These are phyloP conservation scores for Channallabes apus DNA, from an alignment of 2,797 vertebrate genomes.

Conservation along the genomic window DNA sequence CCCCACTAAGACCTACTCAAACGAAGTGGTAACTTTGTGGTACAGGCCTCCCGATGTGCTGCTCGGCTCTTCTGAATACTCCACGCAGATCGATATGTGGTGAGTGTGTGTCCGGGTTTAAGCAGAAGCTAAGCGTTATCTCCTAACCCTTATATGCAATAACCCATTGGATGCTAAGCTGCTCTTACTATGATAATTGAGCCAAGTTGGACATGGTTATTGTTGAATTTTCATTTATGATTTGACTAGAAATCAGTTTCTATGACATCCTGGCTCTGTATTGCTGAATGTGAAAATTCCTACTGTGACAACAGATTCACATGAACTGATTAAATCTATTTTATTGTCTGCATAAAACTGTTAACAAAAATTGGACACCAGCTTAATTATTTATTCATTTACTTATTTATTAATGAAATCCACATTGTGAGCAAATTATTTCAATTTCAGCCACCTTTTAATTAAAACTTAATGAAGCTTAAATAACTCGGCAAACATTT, in stretches of 20 bases:
- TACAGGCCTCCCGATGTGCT: slow-evolving; percentile 88
- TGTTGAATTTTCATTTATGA: background rate
- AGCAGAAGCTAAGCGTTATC: background rate
- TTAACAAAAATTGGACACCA: background rate
- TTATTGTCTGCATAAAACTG: background rate
- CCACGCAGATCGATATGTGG: slow-evolving; percentile 90
- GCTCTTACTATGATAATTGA: background rate
- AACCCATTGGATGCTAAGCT: background rate
- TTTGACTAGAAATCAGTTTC: background rate
- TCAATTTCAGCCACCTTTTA: background rate
- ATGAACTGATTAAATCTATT: background rate
- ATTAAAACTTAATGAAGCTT: background rate
- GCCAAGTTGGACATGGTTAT: background rate
- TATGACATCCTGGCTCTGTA: background rate
- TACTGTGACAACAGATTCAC: background rate
- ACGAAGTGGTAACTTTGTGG: slow-evolving; percentile 89
- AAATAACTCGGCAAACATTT: background rate
- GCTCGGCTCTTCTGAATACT: slow-evolving; percentile 87
- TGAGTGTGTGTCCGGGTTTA: slow-evolving; percentile 58
- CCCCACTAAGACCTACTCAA: slow-evolving; percentile 89
- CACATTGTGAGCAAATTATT: background rate
- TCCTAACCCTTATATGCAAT: background rate
- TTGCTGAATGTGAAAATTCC: background rate
- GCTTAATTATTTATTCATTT: background rate
- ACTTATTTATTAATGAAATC: background rate